A percentile compares a stretch with the other conserved stretches of the same genome.
Conservation (phyloP, 2,113 vertebrate genomes). For the Callaeas wilsoni region DNA sequence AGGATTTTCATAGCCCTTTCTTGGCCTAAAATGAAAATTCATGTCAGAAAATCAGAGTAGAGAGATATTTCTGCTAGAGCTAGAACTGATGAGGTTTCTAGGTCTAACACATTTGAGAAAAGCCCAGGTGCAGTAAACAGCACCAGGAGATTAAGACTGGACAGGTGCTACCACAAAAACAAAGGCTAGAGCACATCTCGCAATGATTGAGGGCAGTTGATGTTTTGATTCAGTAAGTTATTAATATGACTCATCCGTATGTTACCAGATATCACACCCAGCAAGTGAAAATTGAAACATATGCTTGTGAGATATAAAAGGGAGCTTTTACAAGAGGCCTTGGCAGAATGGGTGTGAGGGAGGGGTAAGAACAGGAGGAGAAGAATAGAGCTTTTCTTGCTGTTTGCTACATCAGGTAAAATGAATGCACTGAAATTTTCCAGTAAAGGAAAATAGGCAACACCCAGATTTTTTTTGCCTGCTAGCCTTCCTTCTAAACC, state of each 20-base stretch:
- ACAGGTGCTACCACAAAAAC: neutral
- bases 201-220: neutral
- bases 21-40: conserved; percentile 3
- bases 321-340: neutral
- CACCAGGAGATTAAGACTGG: neutral
- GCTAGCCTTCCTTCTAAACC: neutral
- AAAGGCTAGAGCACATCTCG: neutral
- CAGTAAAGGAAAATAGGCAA: neutral
- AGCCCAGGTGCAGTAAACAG: neutral
- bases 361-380: neutral
- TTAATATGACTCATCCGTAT: conserved; percentile 41
- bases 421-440: neutral
- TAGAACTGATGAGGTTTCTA: neutral
- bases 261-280: conserved; percentile 40
- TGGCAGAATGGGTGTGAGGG: neutral
- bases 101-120: neutral
- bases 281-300: conserved; percentile 60
- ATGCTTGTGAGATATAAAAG: conserved; percentile 49
- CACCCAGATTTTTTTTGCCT: neutral
- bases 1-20: conserved; percentile 17
- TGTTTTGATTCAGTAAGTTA: conserved; percentile 38
- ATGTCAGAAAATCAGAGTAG: neutral
- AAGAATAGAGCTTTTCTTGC: neutral
- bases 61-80: neutral
- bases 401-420: neutral